These are phyloP conservation scores for Calameuta pallipes DNA, from an alignment of 2,888 invertebrate genomes.

Conservation along the genomic window DNA sequence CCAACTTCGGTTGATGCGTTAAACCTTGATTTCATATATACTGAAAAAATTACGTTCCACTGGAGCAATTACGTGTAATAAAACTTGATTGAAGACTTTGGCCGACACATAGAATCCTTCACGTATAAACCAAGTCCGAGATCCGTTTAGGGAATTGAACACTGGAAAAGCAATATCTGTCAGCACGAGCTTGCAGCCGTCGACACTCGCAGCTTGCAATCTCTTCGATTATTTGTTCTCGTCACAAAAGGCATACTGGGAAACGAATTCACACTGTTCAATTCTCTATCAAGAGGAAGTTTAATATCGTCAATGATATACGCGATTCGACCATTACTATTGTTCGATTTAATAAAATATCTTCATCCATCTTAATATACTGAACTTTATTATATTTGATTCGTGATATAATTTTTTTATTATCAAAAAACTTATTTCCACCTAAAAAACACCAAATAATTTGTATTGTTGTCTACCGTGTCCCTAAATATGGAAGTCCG, in stretches of 20 bases:
- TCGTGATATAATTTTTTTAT: no score
- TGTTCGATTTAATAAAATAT: no score
- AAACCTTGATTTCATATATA: not conserved
- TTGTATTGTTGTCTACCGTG: no score
- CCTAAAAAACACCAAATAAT: no score
- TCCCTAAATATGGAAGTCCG: no score
- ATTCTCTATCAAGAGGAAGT: not conserved
- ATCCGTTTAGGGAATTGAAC: not conserved
- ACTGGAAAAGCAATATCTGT: constrained; percentile 37
- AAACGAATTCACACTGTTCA: not conserved
- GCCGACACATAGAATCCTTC: not conserved
- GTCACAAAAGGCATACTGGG: not conserved
- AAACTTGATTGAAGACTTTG: not conserved
- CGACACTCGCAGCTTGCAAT: constrained; percentile 28
- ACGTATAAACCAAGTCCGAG: not conserved
- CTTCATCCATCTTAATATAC: no score
- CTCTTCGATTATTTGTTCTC: constrained; percentile 36
- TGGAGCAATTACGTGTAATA: not conserved
- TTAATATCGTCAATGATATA: not conserved
- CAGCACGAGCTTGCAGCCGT: constrained; percentile 21
- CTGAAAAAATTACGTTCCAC: not conserved
- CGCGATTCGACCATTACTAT: no score
- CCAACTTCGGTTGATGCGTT: not conserved
- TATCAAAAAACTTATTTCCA: no score
- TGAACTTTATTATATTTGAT: no score